Percentiles rank a stretch among this genome's conserved stretches.
phyloP scores from a whole-genome alignment of 1,140 invertebrate genomes.

The Cydia pomonella region DNA sequence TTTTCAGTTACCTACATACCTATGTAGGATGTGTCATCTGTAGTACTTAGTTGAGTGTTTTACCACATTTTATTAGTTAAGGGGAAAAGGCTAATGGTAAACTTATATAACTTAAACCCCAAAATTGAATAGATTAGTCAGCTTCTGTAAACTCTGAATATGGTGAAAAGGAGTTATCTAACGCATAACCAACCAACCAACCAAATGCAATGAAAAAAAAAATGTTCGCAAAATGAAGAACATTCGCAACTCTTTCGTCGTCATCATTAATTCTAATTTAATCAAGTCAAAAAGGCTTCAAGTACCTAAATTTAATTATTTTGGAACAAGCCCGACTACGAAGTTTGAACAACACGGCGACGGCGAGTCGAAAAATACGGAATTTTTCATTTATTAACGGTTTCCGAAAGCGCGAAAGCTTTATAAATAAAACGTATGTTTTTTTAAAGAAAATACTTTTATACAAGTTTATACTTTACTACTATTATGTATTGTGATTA shows the following conservation, averaged over 20 bases:
- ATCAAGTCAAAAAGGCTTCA: slow-evolving; percentile 22
- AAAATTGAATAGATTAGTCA: no score
- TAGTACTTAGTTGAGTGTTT: neutral
- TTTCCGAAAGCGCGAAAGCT: neutral
- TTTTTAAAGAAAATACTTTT: no score
- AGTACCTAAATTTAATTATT: slow-evolving; percentile 29
- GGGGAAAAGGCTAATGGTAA: no score
- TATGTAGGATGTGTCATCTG: no score
- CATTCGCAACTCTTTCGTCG: slow-evolving; percentile 22
- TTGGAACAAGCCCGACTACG: slow-evolving; percentile 22
- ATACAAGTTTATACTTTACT: no score
- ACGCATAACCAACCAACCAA: neutral
- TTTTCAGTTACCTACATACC: no score
- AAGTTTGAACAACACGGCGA: slow-evolving; percentile 24
- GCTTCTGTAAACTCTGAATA: no score
- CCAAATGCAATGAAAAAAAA: neutral
- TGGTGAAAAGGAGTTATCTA: no score
- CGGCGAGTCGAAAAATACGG: slow-evolving; percentile 24
- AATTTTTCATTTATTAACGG: slow-evolving; percentile 8
- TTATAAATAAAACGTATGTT: no score
- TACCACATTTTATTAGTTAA: neutral
- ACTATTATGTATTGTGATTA: no score
- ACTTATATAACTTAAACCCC: no score
- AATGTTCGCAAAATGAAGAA: neutral
- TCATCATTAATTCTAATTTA: slow-evolving; percentile 30